Evolutionary conservation across 1,140 invertebrate species (phyloP), one percentile per base, ranked within the genome.

Genomic region (Ceratina japonica): DNA sequence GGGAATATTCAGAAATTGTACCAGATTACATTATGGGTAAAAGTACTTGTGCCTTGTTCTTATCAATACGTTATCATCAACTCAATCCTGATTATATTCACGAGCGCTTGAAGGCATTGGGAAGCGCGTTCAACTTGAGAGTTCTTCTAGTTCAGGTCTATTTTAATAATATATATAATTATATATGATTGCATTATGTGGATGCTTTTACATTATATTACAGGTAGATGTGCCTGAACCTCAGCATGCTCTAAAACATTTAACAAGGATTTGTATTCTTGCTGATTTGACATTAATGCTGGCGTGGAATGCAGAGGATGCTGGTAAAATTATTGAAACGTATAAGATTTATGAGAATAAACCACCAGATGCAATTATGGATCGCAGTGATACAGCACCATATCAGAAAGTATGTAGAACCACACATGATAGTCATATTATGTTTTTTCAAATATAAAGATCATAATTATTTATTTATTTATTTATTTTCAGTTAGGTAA

Each of bases 51-150:
- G 95, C 97, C 10, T 92, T 99, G 22, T 99, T 97, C 91, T 91
- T 99, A 18, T 98, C 97, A 61, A 90, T 99, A 4, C 94, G 96
- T 56, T 99, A 99, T 92, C 98, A 99, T 89, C 97, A 97, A 89
- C 93, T 99, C 15, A 97, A 99, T 93, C 98, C 98, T 18, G 97
- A 99, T 92, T 99, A 99, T 87, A 98, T 99, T 83, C 97, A 98
- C 84, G 96, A 97, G 44, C 93, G 98, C 79, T 90, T 99, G 1
- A 98, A 98, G 89, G 91, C 94, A 44, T 93, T 99, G n/a, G 97
- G 97, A 20, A 96, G 96, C 90, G 94, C 95, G 78, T 99, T 96
- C 92, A 95, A 97, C 74, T 92, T 99, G 0, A 89, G 98, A 84
- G 95, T 99, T 0, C 92, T 99, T 22, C 92, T 99, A 44, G 96